Evolutionary conservation across 92 coral and sea anemone species (phyloP).

Genomic region (Plumapathes pennacea): DNA sequence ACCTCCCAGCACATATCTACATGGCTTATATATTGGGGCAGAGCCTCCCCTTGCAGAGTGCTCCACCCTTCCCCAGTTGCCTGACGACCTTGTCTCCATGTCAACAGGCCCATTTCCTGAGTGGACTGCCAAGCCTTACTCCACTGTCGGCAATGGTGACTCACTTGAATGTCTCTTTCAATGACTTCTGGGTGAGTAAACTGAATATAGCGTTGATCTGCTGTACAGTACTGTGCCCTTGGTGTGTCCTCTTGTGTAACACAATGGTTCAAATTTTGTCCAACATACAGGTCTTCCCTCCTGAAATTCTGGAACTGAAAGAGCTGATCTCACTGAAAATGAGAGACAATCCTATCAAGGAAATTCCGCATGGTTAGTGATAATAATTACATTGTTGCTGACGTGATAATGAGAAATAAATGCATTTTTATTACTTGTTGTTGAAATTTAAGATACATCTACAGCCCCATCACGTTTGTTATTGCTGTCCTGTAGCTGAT

Average conservation of each 20-base stretch:
- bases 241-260: not conserved
- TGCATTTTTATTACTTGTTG: too few relatives aligned
- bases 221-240: not conserved
- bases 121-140: constrained; percentile 63
- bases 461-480: too few relatives aligned
- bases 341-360: constrained; percentile 92
- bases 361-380: constrained; percentile 88
- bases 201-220: too few relatives aligned
- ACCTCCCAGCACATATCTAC: too few relatives aligned
- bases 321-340: constrained; percentile 74
- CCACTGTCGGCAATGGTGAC: constrained; percentile 73
- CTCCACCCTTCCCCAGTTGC: too few relatives aligned
- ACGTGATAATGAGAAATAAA: too few relatives aligned
- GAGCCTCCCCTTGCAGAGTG: too few relatives aligned
- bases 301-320: constrained; percentile 67
- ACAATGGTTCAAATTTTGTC: too few relatives aligned
- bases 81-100: too few relatives aligned
- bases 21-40: too few relatives aligned
- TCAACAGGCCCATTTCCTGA: constrained; percentile 78
- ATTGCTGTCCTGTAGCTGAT: too few relatives aligned
- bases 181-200: constrained; percentile 86
- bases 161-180: constrained; percentile 85
- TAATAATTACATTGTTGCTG: not conserved
- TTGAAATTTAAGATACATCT: too few relatives aligned
- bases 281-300: constrained; percentile 70